Evolutionary conservation across 1,140 invertebrate genomes (phyloP).

Genomic region (Neomicropteryx cornuta): DNA sequence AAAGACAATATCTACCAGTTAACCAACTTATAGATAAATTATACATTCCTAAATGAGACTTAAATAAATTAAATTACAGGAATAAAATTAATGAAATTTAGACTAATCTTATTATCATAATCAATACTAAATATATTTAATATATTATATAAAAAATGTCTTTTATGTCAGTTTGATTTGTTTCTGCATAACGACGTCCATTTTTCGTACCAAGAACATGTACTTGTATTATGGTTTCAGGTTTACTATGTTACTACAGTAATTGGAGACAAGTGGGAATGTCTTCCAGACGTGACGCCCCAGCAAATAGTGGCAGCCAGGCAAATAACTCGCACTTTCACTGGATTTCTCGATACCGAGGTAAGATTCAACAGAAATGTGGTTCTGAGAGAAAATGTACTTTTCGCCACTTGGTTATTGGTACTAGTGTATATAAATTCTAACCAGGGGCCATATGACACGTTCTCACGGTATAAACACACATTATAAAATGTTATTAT

Average conservation of each 20-base stretch:
- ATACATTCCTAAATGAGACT: no score
- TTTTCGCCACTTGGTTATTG: background rate
- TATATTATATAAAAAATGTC: no score
- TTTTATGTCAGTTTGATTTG: constrained; percentile 2
- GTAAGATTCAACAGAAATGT: constrained; percentile 24
- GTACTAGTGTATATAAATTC: background rate
- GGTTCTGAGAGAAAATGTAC: background rate
- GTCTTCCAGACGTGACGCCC: constrained; percentile 58
- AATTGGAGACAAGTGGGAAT: constrained; percentile 55
- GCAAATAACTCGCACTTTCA: constrained; percentile 54
- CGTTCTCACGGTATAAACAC: no score
- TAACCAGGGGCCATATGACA: background rate
- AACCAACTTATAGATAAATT: no score
- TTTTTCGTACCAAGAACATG: background rate
- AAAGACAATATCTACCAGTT: no score
- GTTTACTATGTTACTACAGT: constrained; percentile 62
- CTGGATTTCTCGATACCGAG: constrained; percentile 54
- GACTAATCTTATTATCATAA: no score
- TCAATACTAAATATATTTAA: no score
- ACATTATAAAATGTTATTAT: no score
- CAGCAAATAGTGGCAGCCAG: constrained; percentile 55
- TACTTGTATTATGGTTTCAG: constrained; percentile 23
- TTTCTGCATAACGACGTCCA: background rate
- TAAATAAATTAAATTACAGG: no score
- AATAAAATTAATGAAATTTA: no score